Conservation (phyloP, 1,140 invertebrate species). For the Trypoxylus dichotomus region DNA sequence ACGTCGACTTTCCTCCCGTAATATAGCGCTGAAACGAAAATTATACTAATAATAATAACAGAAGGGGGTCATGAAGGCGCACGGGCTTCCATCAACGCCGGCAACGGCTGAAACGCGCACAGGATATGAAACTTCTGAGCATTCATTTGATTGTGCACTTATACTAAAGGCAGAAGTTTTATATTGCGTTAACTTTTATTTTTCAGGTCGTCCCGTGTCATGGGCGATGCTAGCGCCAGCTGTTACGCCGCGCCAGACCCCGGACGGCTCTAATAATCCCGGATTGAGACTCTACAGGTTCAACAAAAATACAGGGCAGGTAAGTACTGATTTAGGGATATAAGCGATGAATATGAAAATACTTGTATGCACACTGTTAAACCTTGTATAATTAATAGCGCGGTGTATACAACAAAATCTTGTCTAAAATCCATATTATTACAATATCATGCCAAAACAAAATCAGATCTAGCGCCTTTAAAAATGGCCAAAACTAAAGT, state of each 20-base stretch:
- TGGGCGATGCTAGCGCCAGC: constrained; percentile 86
- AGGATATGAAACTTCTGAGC: not conserved
- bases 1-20: not conserved
- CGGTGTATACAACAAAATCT: too few relatives aligned
- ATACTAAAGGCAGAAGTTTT: not conserved
- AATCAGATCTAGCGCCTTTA: too few relatives aligned
- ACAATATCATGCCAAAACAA: too few relatives aligned
- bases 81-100: not conserved
- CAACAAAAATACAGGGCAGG: constrained; percentile 78
- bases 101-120: not conserved
- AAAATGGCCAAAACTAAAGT: too few relatives aligned
- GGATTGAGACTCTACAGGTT: constrained; percentile 87
- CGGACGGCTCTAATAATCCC: constrained; percentile 80
- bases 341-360: too few relatives aligned
- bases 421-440: too few relatives aligned
- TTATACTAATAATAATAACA: not conserved
- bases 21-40: not conserved
- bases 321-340: constrained; percentile 51
- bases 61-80: not conserved
- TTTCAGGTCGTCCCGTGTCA: constrained; percentile 73
- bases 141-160: not conserved
- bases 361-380: too few relatives aligned
- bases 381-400: too few relatives aligned
- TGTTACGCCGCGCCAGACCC: constrained; percentile 76
- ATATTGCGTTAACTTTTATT: constrained; percentile 35